Evolutionary conservation across 53 echinoderm and acorn worm species (phyloP).

Genomic region (Crossaster papposus): DNA sequence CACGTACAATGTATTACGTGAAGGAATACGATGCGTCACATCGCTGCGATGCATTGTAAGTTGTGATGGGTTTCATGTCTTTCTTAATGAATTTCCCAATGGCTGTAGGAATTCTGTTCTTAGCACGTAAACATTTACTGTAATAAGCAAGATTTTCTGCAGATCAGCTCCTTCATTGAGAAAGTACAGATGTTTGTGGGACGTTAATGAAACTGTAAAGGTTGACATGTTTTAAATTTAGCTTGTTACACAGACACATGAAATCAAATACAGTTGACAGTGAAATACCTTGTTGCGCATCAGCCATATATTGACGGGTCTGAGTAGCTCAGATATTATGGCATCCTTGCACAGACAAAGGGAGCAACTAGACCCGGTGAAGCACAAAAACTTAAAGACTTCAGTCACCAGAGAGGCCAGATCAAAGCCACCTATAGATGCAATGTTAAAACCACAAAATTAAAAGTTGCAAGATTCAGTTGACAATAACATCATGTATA

Average conservation of each 20-base stretch:
- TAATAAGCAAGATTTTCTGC: too few species aligned
- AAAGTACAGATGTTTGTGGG: too few species aligned
- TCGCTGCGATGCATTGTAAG: too few species aligned
- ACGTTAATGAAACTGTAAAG: too few species aligned
- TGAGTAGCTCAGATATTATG: conserved; percentile 75
- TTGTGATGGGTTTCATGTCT: too few species aligned
- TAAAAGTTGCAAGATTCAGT: not conserved
- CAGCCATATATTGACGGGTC: conserved; percentile 82
- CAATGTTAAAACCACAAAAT: not conserved
- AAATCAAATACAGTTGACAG: not conserved
- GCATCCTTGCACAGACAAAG: conserved; percentile 79
- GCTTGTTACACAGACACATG: not conserved
- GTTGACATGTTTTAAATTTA: not conserved
- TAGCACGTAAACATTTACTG: too few species aligned
- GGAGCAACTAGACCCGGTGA: conserved; percentile 72
- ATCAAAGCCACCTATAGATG: conserved; percentile 60
- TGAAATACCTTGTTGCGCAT: conserved; percentile 40
- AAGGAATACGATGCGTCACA: too few species aligned
- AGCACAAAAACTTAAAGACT: conserved; percentile 71
- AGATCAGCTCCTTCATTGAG: too few species aligned
- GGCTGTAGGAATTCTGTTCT: too few species aligned
- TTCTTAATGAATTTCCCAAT: too few species aligned
- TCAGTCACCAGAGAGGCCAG: conserved; percentile 84
- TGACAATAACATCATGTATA: not conserved
- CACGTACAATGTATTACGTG: too few species aligned